These are phyloP conservation scores for Azemiops feae DNA, from an alignment of 2,113 vertebrate genomes.

Conservation along the genomic window DNA sequence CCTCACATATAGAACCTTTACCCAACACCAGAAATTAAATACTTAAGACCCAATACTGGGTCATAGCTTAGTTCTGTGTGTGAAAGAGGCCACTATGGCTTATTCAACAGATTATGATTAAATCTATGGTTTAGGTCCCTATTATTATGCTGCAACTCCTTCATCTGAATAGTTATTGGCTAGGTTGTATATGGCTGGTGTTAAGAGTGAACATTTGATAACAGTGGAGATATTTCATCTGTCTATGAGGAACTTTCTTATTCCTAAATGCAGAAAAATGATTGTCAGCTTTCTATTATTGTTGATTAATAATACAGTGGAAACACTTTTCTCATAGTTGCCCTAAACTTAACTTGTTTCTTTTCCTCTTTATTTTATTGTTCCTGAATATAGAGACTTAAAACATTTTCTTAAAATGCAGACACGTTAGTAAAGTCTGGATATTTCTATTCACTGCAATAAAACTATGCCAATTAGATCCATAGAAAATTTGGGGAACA, in stretches of 20 bases:
- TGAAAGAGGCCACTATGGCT: neutral
- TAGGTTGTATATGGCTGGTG: neutral
- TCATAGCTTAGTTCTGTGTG: neutral
- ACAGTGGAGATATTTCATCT: neutral
- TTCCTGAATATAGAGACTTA: neutral
- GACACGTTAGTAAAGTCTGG: neutral
- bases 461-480: neutral
- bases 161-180: neutral
- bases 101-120: neutral
- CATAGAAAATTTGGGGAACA: neutral
- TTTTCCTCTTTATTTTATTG: neutral
- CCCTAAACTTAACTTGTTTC: neutral
- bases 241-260: neutral
- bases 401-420: neutral
- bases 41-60: neutral
- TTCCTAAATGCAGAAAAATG: neutral
- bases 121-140: neutral
- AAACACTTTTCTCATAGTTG: neutral
- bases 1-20: neutral
- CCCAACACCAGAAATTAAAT: neutral
- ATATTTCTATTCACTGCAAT: neutral
- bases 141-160: neutral
- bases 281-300: too few relatives aligned
- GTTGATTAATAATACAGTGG: too few relatives aligned
- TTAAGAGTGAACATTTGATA: neutral